phyloP scores from a whole-genome alignment of 2,797 vertebrate species.

The Avahi laniger region DNA sequence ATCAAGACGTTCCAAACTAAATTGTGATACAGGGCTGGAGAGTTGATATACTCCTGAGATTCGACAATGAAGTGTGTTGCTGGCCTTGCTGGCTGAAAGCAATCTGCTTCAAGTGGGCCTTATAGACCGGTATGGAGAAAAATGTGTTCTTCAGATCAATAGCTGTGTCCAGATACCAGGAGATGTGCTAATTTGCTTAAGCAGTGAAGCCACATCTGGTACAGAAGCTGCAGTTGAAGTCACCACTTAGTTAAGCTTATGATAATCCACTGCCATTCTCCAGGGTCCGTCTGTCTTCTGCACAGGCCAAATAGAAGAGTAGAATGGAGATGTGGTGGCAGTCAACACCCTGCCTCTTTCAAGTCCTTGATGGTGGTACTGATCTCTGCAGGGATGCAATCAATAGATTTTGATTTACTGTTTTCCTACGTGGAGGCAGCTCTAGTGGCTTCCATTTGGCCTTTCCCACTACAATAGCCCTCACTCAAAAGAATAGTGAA shows the following conservation, averaged over 20 bases:
- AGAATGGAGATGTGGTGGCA: not conserved
- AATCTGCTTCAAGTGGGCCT: not conserved
- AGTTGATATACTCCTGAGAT: not conserved
- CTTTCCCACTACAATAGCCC: not conserved
- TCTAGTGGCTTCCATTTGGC: not conserved
- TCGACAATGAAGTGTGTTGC: not conserved
- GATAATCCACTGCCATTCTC: not conserved
- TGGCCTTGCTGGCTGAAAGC: not conserved
- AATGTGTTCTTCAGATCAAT: not conserved
- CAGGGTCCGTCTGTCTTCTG: not conserved
- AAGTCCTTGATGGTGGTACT: not conserved
- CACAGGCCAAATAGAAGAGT: not conserved
- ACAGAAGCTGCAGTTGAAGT: not conserved
- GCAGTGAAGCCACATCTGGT: not conserved
- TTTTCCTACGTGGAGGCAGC: not conserved
- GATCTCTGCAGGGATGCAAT: not conserved
- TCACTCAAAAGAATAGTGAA: not conserved
- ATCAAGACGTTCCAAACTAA: not conserved
- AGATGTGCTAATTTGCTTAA: not conserved
- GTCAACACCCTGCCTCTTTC: not conserved
- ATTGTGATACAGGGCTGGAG: not conserved
- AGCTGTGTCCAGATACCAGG: not conserved
- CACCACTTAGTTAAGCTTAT: not conserved
- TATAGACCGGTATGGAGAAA: not conserved
- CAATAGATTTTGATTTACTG: not conserved